Percentiles rank a stretch among this genome's conserved stretches.
These are phyloP conservation scores for Helogale parvula DNA, from an alignment of 2,113 vertebrate genomes.

Conservation along the genomic window DNA sequence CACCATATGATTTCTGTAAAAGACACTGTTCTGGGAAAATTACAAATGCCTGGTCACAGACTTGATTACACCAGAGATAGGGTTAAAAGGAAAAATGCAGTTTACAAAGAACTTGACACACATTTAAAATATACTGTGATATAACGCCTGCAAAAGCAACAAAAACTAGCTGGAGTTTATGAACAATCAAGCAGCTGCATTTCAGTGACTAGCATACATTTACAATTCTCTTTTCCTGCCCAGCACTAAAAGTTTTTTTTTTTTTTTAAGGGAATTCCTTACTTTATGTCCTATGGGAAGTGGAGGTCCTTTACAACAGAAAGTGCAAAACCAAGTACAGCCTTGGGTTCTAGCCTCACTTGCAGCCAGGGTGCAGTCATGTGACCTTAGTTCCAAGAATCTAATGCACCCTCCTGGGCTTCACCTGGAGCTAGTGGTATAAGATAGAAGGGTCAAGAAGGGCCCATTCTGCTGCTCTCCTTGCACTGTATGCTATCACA, in stretches of 20 bases:
- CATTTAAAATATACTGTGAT: not conserved
- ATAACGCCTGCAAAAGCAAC: not conserved
- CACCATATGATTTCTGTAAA: not conserved
- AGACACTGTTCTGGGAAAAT: conserved; percentile 15
- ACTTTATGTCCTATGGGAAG: not conserved
- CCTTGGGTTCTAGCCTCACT: not conserved
- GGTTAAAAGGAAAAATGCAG: not conserved
- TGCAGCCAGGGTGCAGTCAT: not conserved
- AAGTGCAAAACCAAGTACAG: not conserved
- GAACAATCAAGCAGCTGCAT: not conserved
- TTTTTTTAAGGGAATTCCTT: not conserved
- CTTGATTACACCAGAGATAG: not conserved
- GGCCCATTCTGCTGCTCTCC: too few relatives aligned
- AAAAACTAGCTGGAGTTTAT: not conserved
- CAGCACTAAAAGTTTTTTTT: not conserved
- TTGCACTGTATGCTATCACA: not conserved
- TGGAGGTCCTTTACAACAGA: not conserved
- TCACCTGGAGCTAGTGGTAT: not conserved
- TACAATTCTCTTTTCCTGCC: not conserved
- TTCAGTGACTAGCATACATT: not conserved
- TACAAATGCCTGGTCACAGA: not conserved
- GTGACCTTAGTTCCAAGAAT: not conserved
- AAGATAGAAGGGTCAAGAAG: too few relatives aligned
- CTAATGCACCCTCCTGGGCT: not conserved
- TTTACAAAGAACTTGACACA: not conserved